phyloP scores from a whole-genome alignment of 1,140 invertebrate genomes.

The Cephus cinctus region DNA sequence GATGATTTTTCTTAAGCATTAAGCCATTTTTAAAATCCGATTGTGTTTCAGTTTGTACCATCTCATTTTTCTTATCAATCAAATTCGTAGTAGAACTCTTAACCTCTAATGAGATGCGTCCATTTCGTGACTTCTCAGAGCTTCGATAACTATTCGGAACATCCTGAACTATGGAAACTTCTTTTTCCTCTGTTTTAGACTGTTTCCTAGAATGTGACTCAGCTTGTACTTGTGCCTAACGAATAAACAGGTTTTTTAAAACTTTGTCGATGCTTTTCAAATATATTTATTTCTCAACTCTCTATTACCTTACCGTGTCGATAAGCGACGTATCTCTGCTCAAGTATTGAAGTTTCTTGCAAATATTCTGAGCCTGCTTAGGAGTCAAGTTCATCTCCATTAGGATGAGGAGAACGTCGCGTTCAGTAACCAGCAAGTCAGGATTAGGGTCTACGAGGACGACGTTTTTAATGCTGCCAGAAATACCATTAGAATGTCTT shows the following conservation, averaged over 20 bases:
- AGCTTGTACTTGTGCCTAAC: not conserved
- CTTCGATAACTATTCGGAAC: conserved; percentile 12
- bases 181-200: not conserved
- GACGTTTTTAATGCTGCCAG: conserved; percentile 25
- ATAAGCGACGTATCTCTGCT: conserved; percentile 33
- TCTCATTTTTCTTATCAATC: no score
- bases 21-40: no score
- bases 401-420: conserved; percentile 41
- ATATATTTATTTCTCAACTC: no score
- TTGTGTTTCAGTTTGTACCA: no score
- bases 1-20: no score
- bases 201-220: not conserved
- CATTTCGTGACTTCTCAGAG: not conserved
- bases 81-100: no score
- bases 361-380: conserved; percentile 39
- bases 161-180: no score
- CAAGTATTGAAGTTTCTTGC: conserved; percentile 31
- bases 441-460: conserved; percentile 43
- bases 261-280: no score
- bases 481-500: conserved; percentile 7
- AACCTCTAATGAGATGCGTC: not conserved
- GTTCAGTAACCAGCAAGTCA: conserved; percentile 38
- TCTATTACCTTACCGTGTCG: conserved; percentile 31
- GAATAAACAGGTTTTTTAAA: no score
- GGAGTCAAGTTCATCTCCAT: conserved; percentile 43